Conservation (phyloP, 1,140 invertebrate genomes). For the Neodiprion fabricii region DNA sequence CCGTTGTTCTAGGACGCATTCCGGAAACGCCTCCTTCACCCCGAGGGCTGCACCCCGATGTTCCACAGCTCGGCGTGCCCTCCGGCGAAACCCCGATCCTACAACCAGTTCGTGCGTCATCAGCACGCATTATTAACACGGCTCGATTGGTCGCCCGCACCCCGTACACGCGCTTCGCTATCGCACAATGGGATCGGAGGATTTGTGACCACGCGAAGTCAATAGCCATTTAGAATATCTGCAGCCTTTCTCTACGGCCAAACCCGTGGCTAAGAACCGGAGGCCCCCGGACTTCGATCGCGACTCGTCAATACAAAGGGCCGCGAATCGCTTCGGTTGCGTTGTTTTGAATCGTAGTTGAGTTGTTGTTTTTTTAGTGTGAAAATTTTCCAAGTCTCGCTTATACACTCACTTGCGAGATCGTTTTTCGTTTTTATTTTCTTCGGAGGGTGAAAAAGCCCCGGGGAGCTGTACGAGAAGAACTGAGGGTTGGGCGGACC, state of each 20-base stretch:
- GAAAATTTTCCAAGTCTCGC: too few species aligned
- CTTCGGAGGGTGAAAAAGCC: too few species aligned
- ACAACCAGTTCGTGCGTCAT: neutral
- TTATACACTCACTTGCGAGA: too few species aligned
- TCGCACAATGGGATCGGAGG: neutral
- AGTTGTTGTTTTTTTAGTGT: too few species aligned
- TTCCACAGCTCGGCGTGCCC: too few species aligned
- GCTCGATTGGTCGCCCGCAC: neutral
- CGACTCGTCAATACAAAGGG: too few species aligned
- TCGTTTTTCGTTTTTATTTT: too few species aligned
- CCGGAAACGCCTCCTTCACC: neutral
- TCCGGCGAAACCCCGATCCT: neutral
- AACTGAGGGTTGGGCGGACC: neutral
- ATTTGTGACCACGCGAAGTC: neutral
- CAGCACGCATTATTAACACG: conserved; percentile 4
- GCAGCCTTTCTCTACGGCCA: neutral
- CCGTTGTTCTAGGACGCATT: neutral
- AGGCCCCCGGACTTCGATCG: too few species aligned
- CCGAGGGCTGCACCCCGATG: neutral
- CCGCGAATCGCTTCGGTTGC: too few species aligned
- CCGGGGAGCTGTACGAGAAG: too few species aligned
- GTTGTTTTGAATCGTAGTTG: too few species aligned
- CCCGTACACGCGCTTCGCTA: neutral
- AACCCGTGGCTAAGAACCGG: too few species aligned
- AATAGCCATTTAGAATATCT: neutral